Evolutionary conservation across 1,140 invertebrate species (phyloP), one percentile per base, ranked within the genome.

Genomic region (Microplitis demolitor): DNA sequence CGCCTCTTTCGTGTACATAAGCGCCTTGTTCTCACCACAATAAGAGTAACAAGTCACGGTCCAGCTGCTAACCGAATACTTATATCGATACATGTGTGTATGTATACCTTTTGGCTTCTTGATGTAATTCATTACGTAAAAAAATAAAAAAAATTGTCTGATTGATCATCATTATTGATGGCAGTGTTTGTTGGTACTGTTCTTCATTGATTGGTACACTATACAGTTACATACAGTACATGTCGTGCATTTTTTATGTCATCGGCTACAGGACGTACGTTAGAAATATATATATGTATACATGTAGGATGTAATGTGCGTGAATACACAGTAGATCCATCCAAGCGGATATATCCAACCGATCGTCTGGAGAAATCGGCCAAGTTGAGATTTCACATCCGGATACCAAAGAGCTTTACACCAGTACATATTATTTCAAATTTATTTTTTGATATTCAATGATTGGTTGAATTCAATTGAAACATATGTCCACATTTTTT

Each of bases 41-140:
- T 77, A 78, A 77, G 77, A 80, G 76, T 79, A 76, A 78, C 76
- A 69, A 79, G 80, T 81, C 79, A 83, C 74, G 81, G 80, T 83
- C 80, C 79, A 83, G 78, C 78, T 81, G 78, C 73, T 78, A 60
- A 67, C 50, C 69, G n/a, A 56, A 56, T 56, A 14, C n/a, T 6
- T 56, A 56, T 24, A 24, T 24, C 53, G 4, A 16, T 24, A 24
- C 4, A 56, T 56, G 6, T 39, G 8, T 45, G 39, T 45, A 5
- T 45, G 6, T 45, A 9, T 11, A 45, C 39, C 5, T 45, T 45
- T 45, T 45, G 5, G 39, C 39, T 45, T 45, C 8, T 6, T 9
- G 39, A 45, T 45, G 39, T 45, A 9, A 45, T 6, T 60, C 56
- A 13, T 31, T 60, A 16, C 16, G 11, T 31, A 60, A 60, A 60